Evolutionary conservation across 2,797 vertebrate genomes (phyloP).

Genomic region (Xyrichtys novacula): DNA sequence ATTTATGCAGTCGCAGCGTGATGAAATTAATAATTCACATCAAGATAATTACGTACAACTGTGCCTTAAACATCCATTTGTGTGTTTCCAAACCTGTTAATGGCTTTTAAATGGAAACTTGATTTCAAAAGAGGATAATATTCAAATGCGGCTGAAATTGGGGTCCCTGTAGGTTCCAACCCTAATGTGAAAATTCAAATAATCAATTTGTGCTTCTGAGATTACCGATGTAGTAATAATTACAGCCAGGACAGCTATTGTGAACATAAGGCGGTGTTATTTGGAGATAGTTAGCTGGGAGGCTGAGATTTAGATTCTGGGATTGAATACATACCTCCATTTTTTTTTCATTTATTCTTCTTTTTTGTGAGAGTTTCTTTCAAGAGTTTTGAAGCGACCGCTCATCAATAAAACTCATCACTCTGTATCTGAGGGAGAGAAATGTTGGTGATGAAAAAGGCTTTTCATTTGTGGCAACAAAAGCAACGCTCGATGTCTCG

Average conservation of each 20-base stretch:
- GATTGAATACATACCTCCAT: conserved; percentile 7
- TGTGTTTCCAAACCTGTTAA: conserved; percentile 66
- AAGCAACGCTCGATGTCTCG: conserved; percentile 19
- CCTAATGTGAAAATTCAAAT: conserved; percentile 73
- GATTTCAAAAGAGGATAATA: conserved; percentile 71
- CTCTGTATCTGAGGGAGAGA: conserved; percentile 24
- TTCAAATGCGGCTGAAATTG: conserved; percentile 60
- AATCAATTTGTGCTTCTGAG: conserved; percentile 71
- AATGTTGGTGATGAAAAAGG: conserved; percentile 41
- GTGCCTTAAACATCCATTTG: conserved; percentile 60
- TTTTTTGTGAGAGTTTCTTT: conserved; percentile 37
- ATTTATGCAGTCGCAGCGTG: conserved; percentile 56
- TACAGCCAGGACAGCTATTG: conserved; percentile 64
- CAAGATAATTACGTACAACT: conserved; percentile 63
- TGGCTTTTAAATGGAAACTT: conserved; percentile 73
- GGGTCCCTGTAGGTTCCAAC: conserved; percentile 68
- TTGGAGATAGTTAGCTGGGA: conserved; percentile 28
- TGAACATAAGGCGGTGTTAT: conserved; percentile 47
- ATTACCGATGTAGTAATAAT: conserved; percentile 76
- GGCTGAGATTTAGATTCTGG: conserved; percentile 54
- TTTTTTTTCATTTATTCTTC: neutral
- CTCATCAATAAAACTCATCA: conserved; percentile 52
- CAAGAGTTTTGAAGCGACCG: conserved; percentile 46
- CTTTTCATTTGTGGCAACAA: conserved; percentile 64
- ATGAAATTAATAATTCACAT: conserved; percentile 72